Percentiles rank a stretch among this genome's conserved stretches.
These are phyloP conservation scores for Wiebesia pumilae DNA, from an alignment of 1,140 invertebrate genomes.

Conservation along the genomic window DNA sequence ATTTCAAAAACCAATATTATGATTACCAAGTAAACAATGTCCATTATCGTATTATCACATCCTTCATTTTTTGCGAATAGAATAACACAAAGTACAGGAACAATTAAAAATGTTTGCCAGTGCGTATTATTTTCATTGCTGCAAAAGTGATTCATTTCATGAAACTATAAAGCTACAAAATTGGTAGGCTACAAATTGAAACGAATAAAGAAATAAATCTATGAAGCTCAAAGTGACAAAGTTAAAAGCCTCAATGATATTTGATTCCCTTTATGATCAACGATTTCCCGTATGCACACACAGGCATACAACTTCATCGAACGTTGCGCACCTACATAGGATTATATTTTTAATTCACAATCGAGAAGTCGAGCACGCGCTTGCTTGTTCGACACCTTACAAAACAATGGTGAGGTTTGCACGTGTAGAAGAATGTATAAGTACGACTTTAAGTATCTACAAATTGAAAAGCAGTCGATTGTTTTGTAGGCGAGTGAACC, in stretches of 20 bases:
- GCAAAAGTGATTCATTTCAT: not conserved
- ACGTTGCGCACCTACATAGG: no score
- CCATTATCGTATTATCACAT: not conserved
- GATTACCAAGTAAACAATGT: not conserved
- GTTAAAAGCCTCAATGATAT: not conserved
- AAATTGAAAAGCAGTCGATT: not conserved
- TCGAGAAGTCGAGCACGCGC: slow-evolving; percentile 1
- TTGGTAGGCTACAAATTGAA: not conserved
- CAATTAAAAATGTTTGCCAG: not conserved
- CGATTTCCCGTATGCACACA: not conserved
- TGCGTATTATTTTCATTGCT: not conserved
- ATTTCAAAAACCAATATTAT: not conserved
- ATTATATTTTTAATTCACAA: slow-evolving; percentile 19
- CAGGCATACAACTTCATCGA: no score
- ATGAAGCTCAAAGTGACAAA: not conserved
- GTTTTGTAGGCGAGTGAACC: not conserved
- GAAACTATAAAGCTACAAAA: not conserved
- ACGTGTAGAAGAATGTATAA: not conserved
- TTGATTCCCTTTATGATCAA: slow-evolving; percentile 10
- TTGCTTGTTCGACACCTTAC: not conserved
- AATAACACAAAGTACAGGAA: no score
- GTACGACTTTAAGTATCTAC: not conserved
- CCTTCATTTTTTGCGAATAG: no score
- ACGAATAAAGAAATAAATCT: not conserved
- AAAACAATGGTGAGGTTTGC: slow-evolving; percentile 1